phyloP scores from a whole-genome alignment of 64 coral and sea anemone genomes.

The Catalaphyllia jardinei region DNA sequence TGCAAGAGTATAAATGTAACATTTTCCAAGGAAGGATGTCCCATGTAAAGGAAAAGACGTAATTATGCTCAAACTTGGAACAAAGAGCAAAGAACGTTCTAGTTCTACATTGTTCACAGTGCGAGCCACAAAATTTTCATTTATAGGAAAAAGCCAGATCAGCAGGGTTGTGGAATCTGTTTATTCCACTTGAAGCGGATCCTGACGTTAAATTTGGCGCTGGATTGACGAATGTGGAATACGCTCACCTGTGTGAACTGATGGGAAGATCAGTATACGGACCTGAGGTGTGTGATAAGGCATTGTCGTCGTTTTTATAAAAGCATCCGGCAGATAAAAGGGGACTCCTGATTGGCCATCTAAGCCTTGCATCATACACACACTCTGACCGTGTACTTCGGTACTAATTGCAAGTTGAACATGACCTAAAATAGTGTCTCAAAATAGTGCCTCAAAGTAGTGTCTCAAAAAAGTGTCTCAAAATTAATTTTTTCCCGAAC shows the following conservation, averaged over 20 bases:
- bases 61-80: no score
- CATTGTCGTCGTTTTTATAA: neutral
- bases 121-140: neutral
- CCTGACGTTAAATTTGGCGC: constrained; percentile 75
- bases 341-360: neutral
- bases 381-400: neutral
- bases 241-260: constrained; percentile 88
- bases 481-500: neutral
- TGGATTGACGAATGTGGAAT: constrained; percentile 94
- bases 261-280: constrained; percentile 92
- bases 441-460: no score
- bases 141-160: constrained; percentile 74
- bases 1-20: no score
- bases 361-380: neutral
- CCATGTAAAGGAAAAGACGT: no score
- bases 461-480: neutral
- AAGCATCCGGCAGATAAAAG: neutral
- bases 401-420: neutral
- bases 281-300: constrained; percentile 53
- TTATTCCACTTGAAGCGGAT: constrained; percentile 90
- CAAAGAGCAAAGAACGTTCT: no score
- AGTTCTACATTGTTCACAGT: no score
- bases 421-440: neutral
- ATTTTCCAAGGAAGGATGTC: no score
- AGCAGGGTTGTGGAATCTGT: constrained; percentile 91